These are phyloP conservation scores for Eupithecia vulgata DNA, from an alignment of 2,888 invertebrate genomes.

Conservation along the genomic window DNA sequence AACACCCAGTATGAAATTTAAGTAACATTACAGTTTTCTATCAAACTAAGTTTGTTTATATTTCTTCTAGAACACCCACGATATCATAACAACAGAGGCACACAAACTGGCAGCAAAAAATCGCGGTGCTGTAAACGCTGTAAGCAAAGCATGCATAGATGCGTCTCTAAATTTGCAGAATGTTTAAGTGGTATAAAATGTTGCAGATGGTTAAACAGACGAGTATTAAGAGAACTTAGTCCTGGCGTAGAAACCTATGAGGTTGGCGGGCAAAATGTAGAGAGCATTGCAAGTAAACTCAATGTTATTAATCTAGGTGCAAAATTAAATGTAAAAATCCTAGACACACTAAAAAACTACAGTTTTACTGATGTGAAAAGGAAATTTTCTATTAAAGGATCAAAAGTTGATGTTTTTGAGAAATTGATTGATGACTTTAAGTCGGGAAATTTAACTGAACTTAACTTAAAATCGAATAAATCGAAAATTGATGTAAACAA, in stretches of 20 bases:
- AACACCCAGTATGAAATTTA: too few relatives aligned
- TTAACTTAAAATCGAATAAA: background rate
- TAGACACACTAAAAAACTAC: background rate
- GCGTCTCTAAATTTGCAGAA: background rate
- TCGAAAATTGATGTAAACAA: conserved; percentile 28
- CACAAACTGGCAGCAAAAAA: background rate
- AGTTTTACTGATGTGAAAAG: background rate
- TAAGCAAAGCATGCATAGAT: background rate
- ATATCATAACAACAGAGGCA: background rate
- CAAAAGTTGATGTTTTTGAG: background rate
- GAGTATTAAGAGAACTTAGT: background rate
- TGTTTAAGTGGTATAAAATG: background rate
- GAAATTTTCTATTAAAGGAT: background rate
- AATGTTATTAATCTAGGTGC: background rate
- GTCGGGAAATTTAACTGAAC: background rate
- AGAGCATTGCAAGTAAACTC: background rate
- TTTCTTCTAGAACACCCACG: background rate
- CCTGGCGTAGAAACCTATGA: background rate
- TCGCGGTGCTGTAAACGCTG: background rate
- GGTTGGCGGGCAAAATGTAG: background rate
- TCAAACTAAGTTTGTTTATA: background rate
- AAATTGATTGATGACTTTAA: conserved; percentile 1
- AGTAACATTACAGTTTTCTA: too few relatives aligned
- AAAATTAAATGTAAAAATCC: background rate
- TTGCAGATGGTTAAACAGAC: background rate